phyloP scores from a whole-genome alignment of 2,797 vertebrate genomes.

The Mycteria americana region DNA sequence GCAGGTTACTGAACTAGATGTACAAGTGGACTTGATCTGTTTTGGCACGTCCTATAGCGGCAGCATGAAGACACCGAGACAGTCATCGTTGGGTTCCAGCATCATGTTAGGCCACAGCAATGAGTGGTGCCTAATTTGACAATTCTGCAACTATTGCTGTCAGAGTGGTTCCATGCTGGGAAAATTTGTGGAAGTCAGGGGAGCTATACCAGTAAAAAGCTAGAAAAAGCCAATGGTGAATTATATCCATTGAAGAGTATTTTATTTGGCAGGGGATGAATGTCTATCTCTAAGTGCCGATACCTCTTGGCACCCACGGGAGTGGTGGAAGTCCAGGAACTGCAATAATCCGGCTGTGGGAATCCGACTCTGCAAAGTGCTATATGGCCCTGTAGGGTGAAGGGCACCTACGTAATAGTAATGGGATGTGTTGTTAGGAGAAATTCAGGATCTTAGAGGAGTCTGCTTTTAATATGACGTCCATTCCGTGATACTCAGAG shows the following conservation, averaged over 20 bases:
- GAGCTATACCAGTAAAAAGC: neutral
- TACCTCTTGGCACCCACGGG: neutral
- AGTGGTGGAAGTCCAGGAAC: neutral
- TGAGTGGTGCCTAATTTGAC: neutral
- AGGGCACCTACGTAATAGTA: neutral
- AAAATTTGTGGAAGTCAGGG: neutral
- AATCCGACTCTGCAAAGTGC: neutral
- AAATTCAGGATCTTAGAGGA: neutral
- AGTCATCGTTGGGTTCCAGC: neutral
- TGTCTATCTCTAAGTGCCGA: neutral
- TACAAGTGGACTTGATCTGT: conserved; percentile 12
- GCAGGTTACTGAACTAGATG: conserved; percentile 14
- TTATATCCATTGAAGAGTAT: neutral
- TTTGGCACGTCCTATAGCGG: neutral
- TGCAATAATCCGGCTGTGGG: neutral
- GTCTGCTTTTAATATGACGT: neutral
- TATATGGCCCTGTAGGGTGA: neutral
- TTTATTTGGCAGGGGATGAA: neutral
- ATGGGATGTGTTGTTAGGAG: neutral
- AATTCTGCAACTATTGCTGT: neutral
- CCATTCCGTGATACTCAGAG: neutral
- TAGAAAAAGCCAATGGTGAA: neutral
- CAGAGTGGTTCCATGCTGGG: neutral
- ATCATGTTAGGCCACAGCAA: fast-evolving
- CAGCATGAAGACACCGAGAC: neutral